Evolutionary conservation across 64 coral and sea anemone species (phyloP).

Genomic region (Porites lutea): DNA sequence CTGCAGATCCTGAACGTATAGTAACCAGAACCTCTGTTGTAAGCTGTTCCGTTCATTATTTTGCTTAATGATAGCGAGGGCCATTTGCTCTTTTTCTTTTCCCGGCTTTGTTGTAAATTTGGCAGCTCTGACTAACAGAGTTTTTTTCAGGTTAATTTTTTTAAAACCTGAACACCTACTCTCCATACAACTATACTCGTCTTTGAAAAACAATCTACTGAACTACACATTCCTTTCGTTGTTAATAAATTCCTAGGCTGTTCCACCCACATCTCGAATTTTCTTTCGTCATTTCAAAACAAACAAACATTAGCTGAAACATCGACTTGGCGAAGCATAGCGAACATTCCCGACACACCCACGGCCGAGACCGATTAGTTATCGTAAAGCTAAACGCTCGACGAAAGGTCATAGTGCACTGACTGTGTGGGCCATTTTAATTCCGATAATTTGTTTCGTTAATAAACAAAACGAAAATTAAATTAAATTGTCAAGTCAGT

Average conservation of each 20-base stretch:
- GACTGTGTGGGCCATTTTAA: background rate
- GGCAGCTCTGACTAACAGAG: background rate
- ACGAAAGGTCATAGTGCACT: background rate
- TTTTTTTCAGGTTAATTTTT: background rate
- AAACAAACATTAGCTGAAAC: conserved; percentile 40
- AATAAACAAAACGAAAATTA: background rate
- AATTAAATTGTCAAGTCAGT: too few species aligned
- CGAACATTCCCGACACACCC: conserved; percentile 26
- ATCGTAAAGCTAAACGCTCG: background rate
- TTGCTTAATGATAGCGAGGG: too few species aligned
- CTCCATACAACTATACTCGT: background rate
- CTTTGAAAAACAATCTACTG: too few species aligned
- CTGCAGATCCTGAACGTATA: too few species aligned
- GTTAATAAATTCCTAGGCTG: conserved; percentile 12
- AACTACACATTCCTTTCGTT: background rate
- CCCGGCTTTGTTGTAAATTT: too few species aligned
- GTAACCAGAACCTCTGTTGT: too few species aligned
- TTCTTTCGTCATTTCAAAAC: background rate
- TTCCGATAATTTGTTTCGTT: background rate
- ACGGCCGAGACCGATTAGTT: conserved; percentile 21
- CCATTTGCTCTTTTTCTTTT: too few species aligned
- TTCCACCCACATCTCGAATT: conserved; percentile 1
- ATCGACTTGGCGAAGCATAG: conserved; percentile 10
- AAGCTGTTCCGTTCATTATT: too few species aligned
- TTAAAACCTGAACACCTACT: background rate